A percentile compares a stretch with the other conserved stretches of the same genome.
Evolutionary conservation across 1,140 invertebrate species (phyloP).

Genomic region (Diorhabda elongata): DNA sequence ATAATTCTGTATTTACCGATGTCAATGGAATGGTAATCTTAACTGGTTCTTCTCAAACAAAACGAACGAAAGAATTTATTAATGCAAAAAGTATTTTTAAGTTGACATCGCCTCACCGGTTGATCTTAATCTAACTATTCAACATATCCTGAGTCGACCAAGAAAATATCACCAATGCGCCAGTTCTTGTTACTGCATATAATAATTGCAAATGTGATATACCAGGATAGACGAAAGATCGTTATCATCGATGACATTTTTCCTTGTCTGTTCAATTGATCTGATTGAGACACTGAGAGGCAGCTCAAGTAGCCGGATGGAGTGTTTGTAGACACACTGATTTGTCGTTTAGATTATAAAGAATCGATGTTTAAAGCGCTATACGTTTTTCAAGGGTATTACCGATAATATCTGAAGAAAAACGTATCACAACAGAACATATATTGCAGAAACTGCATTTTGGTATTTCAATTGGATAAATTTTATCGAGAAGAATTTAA

Average conservation of each 20-base stretch:
- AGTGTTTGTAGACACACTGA: constrained; percentile 7
- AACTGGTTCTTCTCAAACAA: too few relatives aligned
- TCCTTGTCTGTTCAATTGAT: constrained; percentile 8
- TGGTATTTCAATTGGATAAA: not conserved
- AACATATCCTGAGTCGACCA: constrained; percentile 9
- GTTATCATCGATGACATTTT: constrained; percentile 11
- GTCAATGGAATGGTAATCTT: too few relatives aligned
- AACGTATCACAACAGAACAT: not conserved
- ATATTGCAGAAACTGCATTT: not conserved
- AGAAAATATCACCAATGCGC: constrained; percentile 4
- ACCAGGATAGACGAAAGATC: constrained; percentile 12
- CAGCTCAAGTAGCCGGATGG: constrained; percentile 1
- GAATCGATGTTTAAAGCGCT: constrained; percentile 2
- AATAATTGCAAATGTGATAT: constrained; percentile 24
- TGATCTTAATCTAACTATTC: constrained; percentile 18
- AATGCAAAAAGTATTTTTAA: constrained; percentile 12
- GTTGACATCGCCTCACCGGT: not conserved
- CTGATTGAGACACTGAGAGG: constrained; percentile 15
- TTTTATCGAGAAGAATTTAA: too few relatives aligned
- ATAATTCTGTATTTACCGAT: too few relatives aligned
- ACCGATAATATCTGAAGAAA: not conserved
- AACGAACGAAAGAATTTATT: constrained; percentile 14
- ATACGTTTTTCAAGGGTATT: constrained; percentile 4
- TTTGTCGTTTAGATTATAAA: constrained; percentile 7
- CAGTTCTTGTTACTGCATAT: constrained; percentile 19